A percentile compares a stretch with the other conserved stretches of the same genome.
Evolutionary conservation across 2,113 vertebrate genomes (phyloP).

Genomic region (Mirza zaza): DNA sequence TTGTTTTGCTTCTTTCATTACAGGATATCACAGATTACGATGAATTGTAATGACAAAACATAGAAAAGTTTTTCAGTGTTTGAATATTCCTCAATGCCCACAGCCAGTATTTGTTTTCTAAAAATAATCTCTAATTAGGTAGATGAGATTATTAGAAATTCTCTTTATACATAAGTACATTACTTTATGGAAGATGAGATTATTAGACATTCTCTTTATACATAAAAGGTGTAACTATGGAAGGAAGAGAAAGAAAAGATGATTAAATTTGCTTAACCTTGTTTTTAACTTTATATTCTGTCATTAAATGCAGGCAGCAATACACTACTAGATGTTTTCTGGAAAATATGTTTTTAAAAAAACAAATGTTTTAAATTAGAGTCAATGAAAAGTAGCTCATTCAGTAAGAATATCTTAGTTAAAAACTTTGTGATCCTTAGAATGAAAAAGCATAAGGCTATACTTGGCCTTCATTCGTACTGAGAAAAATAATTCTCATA

Average conservation of each 20-base stretch:
- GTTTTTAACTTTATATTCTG: slow-evolving; percentile 3
- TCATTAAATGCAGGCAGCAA: background rate
- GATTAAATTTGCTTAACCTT: background rate
- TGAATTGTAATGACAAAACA: background rate
- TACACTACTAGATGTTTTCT: background rate
- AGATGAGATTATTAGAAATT: background rate
- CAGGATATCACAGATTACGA: background rate
- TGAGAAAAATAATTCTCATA: slow-evolving; percentile 59
- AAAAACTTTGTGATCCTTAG: background rate
- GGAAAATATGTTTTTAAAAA: slow-evolving; percentile 17
- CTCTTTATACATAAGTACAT: background rate
- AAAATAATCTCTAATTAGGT: background rate
- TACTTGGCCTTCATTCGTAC: background rate
- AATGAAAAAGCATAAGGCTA: background rate
- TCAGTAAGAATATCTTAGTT: background rate
- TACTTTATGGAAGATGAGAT: background rate
- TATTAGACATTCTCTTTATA: background rate
- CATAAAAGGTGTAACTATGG: background rate
- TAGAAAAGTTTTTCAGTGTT: background rate
- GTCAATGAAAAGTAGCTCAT: slow-evolving; percentile 15
- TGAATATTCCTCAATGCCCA: background rate
- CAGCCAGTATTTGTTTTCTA: background rate
- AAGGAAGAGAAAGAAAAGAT: background rate
- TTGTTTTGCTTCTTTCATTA: background rate
- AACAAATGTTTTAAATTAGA: slow-evolving; percentile 16